Base-by-base conservation (phyloP, 2,888 invertebrate species). In the Gymnocheta viridis region DNA sequence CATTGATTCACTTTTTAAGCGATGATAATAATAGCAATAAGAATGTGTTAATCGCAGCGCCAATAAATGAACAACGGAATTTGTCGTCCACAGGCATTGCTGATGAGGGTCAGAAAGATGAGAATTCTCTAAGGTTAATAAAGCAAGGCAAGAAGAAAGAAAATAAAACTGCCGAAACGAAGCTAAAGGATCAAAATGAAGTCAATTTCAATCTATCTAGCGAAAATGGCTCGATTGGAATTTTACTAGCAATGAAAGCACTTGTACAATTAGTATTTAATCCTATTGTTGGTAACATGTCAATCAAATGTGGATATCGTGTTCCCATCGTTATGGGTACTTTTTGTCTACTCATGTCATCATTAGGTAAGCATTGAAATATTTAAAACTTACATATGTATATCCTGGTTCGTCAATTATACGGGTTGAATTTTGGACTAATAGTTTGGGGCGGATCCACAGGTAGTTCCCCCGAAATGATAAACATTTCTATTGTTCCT, bases 201-300 rank as follows among this genome's bases (percentile, higher is more conserved):
- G n/a, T 1, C 44, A 27, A 80, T 54, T 49, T 86, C 62, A 88
- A 76, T 27, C 85, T 94, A 60, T 93, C 93, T 80, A 92, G 93
- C 82, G 95, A 95, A 88, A 95, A 95, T 88, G 94, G 95, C 4
- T 93, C 94, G 79, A 93, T 96, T 60, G 95, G 95, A 17, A 91
- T 95, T 44, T 90, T 96, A 69, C 91, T 96, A 69, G 95, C 96
- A 41, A 96, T 96, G 70, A 96, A 96, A 92, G 96, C 97, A 24
- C 92, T 97, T 82, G 95, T 96, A 4, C 97, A 97, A 91, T 93
- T 97, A 72, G 92, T 95, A 79, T 93, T 95, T 87, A 97, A 96
- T 90, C 96, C 96, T 2, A 92, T 96, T 49, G 94, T 96, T 49
- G 96, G 96, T 35, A 94, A 94, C 85, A 90, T 96, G 60, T 95